Percentiles rank a stretch among this genome's conserved stretches.
Conservation (phyloP, 1,140 invertebrate species). For the Macrosteles quadrilineatus region DNA sequence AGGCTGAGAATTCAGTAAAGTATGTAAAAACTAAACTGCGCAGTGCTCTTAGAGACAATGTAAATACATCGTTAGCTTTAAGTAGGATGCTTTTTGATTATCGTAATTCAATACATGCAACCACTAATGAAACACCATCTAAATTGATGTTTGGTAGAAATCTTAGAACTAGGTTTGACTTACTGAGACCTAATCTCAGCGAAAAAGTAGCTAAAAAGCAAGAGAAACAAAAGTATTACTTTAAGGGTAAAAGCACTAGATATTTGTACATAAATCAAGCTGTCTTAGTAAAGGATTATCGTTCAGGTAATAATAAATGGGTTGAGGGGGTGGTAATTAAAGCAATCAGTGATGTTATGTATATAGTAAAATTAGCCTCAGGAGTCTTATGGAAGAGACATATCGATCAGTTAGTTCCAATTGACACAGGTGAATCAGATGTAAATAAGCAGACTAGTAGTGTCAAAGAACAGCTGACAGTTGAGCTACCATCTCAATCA, state of each 20-base stretch:
- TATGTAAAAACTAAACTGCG: constrained; percentile 37
- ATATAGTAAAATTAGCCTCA: too few species aligned
- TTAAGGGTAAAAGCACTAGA: background rate
- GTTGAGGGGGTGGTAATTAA: too few species aligned
- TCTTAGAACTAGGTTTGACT: background rate
- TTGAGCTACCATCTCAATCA: too few species aligned
- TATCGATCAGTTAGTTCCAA: too few species aligned
- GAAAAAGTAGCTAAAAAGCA: background rate
- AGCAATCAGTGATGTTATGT: too few species aligned
- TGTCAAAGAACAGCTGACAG: background rate
- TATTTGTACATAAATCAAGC: constrained; percentile 2
- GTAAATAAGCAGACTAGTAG: background rate
- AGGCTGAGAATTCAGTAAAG: too few species aligned
- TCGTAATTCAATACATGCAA: too few species aligned
- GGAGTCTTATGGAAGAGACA: too few species aligned
- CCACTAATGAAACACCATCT: too few species aligned
- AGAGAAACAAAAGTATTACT: background rate
- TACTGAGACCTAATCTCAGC: constrained; percentile 1
- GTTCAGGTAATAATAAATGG: background rate
- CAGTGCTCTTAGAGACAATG: background rate
- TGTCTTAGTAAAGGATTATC: background rate
- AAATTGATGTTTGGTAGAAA: too few species aligned
- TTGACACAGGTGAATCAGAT: background rate
- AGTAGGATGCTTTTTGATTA: too few species aligned
- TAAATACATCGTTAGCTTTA: constrained; percentile 1